Conservation (phyloP, 1,140 invertebrate genomes). For the Cylas formicarius region DNA sequence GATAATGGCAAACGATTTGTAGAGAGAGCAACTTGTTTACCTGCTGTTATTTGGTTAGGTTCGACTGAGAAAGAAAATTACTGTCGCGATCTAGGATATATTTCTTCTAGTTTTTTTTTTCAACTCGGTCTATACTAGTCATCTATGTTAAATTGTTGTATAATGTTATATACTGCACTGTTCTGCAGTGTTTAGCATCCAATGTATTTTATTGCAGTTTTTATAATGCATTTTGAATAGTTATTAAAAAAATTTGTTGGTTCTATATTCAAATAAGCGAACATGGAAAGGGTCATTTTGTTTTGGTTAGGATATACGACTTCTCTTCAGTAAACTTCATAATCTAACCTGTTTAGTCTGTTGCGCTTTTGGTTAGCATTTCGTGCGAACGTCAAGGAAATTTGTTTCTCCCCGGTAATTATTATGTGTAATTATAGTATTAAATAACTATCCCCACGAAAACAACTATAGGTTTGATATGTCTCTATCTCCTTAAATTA, state of each 20-base stretch:
- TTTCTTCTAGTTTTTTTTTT: slow-evolving; percentile 26
- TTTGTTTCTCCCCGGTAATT: slow-evolving; percentile 13
- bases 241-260: slow-evolving; percentile 9
- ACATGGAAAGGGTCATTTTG: slow-evolving; percentile 27
- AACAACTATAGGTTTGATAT: slow-evolving; percentile 34
- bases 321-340: too few species aligned
- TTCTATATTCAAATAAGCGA: slow-evolving; percentile 14
- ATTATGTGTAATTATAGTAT: slow-evolving; percentile 19
- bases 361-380: too few species aligned
- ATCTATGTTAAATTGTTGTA: slow-evolving; percentile 39
- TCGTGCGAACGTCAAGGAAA: too few species aligned
- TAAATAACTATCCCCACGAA: slow-evolving; percentile 28
- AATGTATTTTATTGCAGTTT: slow-evolving; percentile 23
- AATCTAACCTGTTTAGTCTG: too few species aligned
- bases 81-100: slow-evolving; percentile 10
- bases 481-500: slow-evolving; percentile 25
- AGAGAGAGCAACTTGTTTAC: slow-evolving; percentile 16
- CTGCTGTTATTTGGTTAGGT: slow-evolving; percentile 17
- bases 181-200: slow-evolving; percentile 18
- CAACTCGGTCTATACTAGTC: slow-evolving; percentile 41
- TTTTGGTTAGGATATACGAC: slow-evolving; percentile 17
- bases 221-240: slow-evolving; percentile 21
- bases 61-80: slow-evolving; percentile 16
- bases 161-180: slow-evolving; percentile 32
- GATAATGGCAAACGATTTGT: slow-evolving; percentile 22